phyloP scores from a whole-genome alignment of 2,797 vertebrate species.

The Poecilia velifera region DNA sequence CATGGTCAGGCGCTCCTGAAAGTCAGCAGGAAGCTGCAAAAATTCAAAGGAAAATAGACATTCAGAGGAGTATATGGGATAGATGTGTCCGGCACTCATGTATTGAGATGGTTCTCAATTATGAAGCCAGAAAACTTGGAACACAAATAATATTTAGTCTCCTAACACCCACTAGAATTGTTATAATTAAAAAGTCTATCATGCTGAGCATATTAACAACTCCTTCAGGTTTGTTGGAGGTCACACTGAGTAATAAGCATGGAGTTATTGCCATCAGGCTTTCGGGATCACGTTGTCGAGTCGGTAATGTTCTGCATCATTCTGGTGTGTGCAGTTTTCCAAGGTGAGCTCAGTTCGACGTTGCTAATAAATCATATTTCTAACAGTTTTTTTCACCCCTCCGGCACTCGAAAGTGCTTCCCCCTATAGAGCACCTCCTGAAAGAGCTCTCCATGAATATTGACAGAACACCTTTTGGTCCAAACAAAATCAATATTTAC shows the following conservation, averaged over 20 bases:
- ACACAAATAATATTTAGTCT: neutral
- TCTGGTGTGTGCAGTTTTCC: neutral
- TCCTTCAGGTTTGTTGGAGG: neutral
- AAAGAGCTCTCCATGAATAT: neutral
- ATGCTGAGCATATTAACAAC: constrained; percentile 5
- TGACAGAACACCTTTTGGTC: neutral
- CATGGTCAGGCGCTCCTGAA: constrained; percentile 92
- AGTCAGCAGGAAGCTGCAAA: constrained; percentile 89
- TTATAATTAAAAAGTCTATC: constrained; percentile 16
- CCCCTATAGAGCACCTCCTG: neutral
- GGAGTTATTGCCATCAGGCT: neutral
- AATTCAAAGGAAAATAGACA: constrained; percentile 35
- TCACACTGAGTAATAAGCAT: neutral
- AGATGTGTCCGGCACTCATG: neutral
- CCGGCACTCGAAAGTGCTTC: neutral
- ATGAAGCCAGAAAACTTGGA: neutral
- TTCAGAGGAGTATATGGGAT: neutral
- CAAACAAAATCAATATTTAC: neutral
- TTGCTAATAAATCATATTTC: neutral
- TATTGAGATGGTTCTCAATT: neutral
- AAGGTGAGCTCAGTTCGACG: neutral
- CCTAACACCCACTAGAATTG: neutral
- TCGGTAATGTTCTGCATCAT: neutral
- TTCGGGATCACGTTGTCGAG: neutral
- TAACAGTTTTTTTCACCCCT: neutral